Base-by-base conservation (phyloP, 1,140 invertebrate genomes). In the Ylistrum balloti region DNA sequence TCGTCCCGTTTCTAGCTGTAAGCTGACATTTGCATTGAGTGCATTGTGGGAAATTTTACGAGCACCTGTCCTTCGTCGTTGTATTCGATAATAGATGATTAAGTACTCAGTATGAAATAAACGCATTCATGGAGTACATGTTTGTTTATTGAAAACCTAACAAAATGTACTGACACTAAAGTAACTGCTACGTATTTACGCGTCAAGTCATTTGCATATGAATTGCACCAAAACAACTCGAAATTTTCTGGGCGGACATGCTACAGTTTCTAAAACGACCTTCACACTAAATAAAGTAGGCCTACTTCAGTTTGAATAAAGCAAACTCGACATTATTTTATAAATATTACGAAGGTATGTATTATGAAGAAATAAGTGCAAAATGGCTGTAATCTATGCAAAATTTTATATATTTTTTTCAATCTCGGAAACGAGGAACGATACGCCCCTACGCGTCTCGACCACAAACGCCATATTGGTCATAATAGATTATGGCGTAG, bases 391-490 rank as follows among this genome's bases (percentile, higher is more conserved):
- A 74, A 74, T n/a, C 22, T n/a, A 28, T 74, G 56, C 35, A 87
- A 87, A 87, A 87, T 32, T n/a, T 45, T 35, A 74, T 22, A 35
- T 38, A 28, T 41, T 74, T 7, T 89, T 88, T 33, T 86, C 17
- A 85, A 17, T 88, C 1, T 17, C n/a, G 28, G 35, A 74, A 74
- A 35, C n/a, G 32, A 34, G 33, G 33, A 35, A 56, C 7, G 34
- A 20, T 89, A 33, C 34, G 35, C 33, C 90, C 91, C 91, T 88
- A 86, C 74, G 86, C 90, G 22, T 86, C 86, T 32, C 91, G 89
- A 90, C 91, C 91, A 89, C 91, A 92, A 92, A 93, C 93, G 93
- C 93, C 93, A 93, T 93, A 89, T 93, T 93, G 87, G 86, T 74
- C 87, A 86, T 90, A 88, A 89, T 85, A 90, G 74, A 92, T 74